Evolutionary conservation across 2,113 vertebrate species (phyloP), one percentile per base, ranked within the genome.

Genomic region (Perca flavescens): DNA sequence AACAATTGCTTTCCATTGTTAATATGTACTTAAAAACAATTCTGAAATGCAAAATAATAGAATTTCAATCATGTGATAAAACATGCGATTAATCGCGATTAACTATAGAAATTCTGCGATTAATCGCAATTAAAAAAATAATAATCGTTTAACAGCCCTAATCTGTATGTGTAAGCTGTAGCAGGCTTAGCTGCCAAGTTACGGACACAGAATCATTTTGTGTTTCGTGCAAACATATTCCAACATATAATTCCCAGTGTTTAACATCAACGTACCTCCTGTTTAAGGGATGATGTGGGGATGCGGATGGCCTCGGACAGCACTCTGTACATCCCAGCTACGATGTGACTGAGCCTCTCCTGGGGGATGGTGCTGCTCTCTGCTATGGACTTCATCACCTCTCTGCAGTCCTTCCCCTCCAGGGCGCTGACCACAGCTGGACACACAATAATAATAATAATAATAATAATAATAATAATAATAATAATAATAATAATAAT

Each of bases 331-430:
- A 96, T 95, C 79, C 96, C 97, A 46, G 96, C 94, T 22, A 96
- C 89, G 61, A 96, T 93, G 78, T 95, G 91, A 69, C 93, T 91
- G 64, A 97, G 94, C 61, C 92, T 93, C 5, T 97, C 94, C 86
- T 97, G 95, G 2, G 96, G 91, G 19, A 97, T 64, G 25, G 82
- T 34, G 19, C 79, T 83, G 66, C 82, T 95, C 84, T 96, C 94
- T 19, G 94, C 90, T 66, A 96, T 94, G 1, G 88, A 75, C 73
- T 85, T 93, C 88, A 96, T 86, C n/a, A 91, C 86, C n/a, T 96
- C 95, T 64, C 87, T 94, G 94, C 95, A 94, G 86, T 97, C 96
- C 85, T 96, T 96, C 57, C 96, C 97, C 88, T 97, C 96, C 82
- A 97, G 43, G 0, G 95, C 95, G 28, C 92, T 94, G 47, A 97